These are phyloP conservation scores for Monomorium pharaonis DNA, from an alignment of 1,140 invertebrate genomes.

Conservation along the genomic window DNA sequence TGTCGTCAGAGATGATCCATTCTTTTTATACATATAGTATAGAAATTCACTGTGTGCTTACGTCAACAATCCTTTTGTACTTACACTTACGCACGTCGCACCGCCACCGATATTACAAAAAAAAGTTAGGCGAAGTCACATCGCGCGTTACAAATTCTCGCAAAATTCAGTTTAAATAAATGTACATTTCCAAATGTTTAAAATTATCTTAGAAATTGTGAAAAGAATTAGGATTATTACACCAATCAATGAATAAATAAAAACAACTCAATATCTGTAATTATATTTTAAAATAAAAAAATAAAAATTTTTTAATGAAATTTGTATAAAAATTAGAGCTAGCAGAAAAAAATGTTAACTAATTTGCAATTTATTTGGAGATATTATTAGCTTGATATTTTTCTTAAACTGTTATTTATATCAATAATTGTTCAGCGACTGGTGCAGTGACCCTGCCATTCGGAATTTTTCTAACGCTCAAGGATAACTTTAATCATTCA, in stretches of 20 bases:
- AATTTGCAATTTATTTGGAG: too few relatives aligned
- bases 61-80: conserved; percentile 35
- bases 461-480: neutral
- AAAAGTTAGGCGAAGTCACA: conserved; percentile 1
- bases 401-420: too few relatives aligned
- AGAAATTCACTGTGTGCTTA: conserved; percentile 29
- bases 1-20: neutral
- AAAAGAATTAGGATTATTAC: too few relatives aligned
- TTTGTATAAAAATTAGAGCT: too few relatives aligned
- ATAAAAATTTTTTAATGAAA: too few relatives aligned
- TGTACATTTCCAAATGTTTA: neutral
- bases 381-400: too few relatives aligned
- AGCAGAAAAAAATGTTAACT: too few relatives aligned
- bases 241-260: too few relatives aligned
- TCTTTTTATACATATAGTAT: neutral
- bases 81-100: conserved; percentile 6
- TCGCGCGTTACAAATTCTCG: neutral
- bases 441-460: neutral
- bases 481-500: neutral
- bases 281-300: too few relatives aligned
- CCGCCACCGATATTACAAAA: neutral
- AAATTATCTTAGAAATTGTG: neutral
- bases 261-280: too few relatives aligned
- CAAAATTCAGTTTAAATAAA: neutral
- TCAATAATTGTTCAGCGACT: too few relatives aligned